These are phyloP conservation scores for Macroteleia sp. DNA, from an alignment of 2,888 invertebrate species.

Conservation along the genomic window DNA sequence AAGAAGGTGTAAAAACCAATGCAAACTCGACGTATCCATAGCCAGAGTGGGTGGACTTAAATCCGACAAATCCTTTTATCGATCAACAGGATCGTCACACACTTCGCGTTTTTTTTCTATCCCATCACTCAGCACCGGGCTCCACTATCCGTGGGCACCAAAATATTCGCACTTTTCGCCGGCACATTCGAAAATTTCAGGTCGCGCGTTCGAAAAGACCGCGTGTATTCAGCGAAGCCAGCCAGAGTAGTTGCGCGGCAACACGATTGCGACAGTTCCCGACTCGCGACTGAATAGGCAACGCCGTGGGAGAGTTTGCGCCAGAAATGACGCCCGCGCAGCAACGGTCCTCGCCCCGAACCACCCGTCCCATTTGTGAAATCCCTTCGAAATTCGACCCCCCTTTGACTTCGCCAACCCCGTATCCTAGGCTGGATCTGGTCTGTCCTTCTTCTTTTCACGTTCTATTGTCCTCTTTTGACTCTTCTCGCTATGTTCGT, in stretches of 20 bases:
- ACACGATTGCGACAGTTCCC: constrained; percentile 79
- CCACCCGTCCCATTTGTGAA: constrained; percentile 39
- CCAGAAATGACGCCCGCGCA: constrained; percentile 80
- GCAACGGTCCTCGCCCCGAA: constrained; percentile 72
- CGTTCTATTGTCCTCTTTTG: constrained; percentile 30
- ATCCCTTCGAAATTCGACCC: constrained; percentile 48
- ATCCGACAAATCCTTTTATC: constrained; percentile 30
- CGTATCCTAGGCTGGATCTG: constrained; percentile 32
- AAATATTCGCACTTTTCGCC: background rate
- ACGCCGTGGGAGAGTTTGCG: constrained; percentile 82
- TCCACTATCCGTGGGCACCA: constrained; percentile 4
- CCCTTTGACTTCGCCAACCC: constrained; percentile 23
- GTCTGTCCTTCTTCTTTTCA: constrained; percentile 48
- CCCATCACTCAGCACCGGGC: constrained; percentile 37
- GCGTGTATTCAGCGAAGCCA: constrained; percentile 28
- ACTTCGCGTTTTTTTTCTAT: constrained; percentile 16
- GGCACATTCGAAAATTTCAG: constrained; percentile 16
- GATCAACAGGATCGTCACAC: constrained; percentile 34
- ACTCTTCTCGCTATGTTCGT: constrained; percentile 19
- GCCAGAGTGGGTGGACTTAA: background rate
- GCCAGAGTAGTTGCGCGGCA: constrained; percentile 39
- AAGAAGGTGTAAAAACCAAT: constrained; percentile 42
- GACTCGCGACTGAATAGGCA: constrained; percentile 81
- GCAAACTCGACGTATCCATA: constrained; percentile 49
- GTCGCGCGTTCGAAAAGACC: constrained; percentile 36